Conservation (phyloP, 2,888 invertebrate genomes). For the Acanthosepion pharaonis region DNA sequence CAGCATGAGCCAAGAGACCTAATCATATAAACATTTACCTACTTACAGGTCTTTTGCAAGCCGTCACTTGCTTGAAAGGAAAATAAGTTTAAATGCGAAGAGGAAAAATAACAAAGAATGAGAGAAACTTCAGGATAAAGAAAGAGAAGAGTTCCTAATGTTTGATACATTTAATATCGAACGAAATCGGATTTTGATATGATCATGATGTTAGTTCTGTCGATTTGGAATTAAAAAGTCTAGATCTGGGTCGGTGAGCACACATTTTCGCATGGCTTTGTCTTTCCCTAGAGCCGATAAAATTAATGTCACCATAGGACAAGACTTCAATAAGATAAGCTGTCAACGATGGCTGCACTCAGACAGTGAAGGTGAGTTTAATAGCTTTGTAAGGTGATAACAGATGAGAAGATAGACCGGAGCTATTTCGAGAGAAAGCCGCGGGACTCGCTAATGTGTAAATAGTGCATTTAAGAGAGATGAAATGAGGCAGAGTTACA, state of each 20-base stretch:
- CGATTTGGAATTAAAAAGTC: neutral
- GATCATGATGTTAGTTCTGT: slow-evolving; percentile 11
- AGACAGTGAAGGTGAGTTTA: neutral
- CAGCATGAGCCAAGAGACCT: neutral
- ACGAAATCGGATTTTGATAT: slow-evolving; percentile 18
- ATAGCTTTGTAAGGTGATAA: slow-evolving; percentile 10
- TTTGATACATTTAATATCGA: neutral
- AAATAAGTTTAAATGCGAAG: neutral
- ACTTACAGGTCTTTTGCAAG: neutral
- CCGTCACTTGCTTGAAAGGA: neutral
- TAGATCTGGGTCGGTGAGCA: slow-evolving; percentile 8
- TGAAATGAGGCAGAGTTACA: neutral
- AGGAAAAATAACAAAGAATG: neutral
- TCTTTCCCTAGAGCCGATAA: slow-evolving; percentile 14
- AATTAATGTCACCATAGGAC: slow-evolving; percentile 33
- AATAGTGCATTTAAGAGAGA: slow-evolving; percentile 23
- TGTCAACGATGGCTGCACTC: slow-evolving; percentile 33
- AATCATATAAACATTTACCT: neutral
- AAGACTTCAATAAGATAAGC: slow-evolving; percentile 23
- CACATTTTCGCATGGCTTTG: slow-evolving; percentile 33
- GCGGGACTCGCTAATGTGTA: neutral
- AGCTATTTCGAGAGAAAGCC: slow-evolving; percentile 15
- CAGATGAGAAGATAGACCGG: slow-evolving; percentile 1
- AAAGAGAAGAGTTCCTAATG: neutral
- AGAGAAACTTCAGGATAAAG: neutral